Conservation (phyloP, 2,797 vertebrate genomes). For the Numenius phaeopus region DNA sequence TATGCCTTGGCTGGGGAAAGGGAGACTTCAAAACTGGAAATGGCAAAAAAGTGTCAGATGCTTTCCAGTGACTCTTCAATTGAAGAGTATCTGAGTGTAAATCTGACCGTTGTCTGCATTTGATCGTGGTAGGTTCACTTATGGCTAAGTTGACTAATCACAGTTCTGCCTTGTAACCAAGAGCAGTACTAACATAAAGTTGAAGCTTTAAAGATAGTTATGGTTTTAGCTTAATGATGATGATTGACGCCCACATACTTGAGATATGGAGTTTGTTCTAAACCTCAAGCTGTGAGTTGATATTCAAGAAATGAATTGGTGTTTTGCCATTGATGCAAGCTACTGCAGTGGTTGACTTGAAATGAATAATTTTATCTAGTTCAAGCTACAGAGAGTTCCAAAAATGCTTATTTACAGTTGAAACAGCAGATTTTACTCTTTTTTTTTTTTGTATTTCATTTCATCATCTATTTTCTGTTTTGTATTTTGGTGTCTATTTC, state of each 20-base stretch:
- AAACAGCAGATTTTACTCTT: background rate
- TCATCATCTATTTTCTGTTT: background rate
- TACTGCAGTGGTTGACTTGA: background rate
- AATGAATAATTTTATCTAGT: background rate
- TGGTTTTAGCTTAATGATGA: background rate
- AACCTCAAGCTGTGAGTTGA: background rate
- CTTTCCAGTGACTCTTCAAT: background rate
- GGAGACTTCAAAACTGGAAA: background rate
- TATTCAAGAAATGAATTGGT: background rate
- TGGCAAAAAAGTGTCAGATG: background rate
- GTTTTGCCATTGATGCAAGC: background rate
- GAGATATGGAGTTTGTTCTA: background rate
- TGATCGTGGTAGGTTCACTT: background rate
- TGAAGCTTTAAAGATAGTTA: background rate
- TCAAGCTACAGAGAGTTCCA: background rate
- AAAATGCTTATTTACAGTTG: background rate
- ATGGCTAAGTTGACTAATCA: background rate
- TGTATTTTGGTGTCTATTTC: background rate
- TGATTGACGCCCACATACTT: background rate
- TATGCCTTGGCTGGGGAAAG: background rate
- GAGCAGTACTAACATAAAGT: background rate
- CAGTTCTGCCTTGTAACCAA: background rate
- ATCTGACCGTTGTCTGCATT: background rate
- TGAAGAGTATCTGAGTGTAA: background rate
- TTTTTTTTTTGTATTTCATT: background rate